These are phyloP conservation scores for Enteromius viviparus DNA, from an alignment of 2,797 vertebrate genomes.

Conservation along the genomic window DNA sequence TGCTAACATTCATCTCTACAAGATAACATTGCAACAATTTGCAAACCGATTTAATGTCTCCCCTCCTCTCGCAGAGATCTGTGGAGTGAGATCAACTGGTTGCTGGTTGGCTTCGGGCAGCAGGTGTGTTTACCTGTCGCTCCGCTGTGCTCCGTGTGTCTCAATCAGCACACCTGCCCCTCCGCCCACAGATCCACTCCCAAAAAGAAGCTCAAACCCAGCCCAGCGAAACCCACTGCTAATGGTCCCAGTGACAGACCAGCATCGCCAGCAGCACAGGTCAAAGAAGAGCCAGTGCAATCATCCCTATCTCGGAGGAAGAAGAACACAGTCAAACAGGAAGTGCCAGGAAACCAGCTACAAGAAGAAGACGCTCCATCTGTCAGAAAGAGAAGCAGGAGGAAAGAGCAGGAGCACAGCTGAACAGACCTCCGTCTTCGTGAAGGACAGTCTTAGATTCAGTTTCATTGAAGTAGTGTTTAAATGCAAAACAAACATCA, in stretches of 20 bases:
- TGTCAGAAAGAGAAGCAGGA: not conserved
- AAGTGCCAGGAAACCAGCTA: not conserved
- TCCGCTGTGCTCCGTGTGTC: conserved; percentile 87
- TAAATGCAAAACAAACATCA: not conserved
- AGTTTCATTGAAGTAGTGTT: not conserved
- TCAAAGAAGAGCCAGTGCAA: conserved; percentile 44
- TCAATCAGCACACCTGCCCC: conserved; percentile 87
- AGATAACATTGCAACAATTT: not conserved
- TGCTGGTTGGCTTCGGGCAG: conserved; percentile 96
- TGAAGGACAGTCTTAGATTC: not conserved
- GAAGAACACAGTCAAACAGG: not conserved
- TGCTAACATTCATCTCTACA: not conserved
- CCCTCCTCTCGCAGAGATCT: conserved; percentile 79
- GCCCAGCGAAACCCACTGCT: conserved; percentile 5
- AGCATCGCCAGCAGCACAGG: not conserved
- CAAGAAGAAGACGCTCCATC: not conserved
- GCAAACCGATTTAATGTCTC: not conserved
- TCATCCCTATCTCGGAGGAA: not conserved
- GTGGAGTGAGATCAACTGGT: conserved; percentile 94
- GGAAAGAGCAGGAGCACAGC: conserved; percentile 28
- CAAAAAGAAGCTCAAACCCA: conserved; percentile 65
- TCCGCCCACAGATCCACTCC: conserved; percentile 76
- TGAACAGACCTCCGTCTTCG: not conserved
- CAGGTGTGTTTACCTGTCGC: conserved; percentile 88
- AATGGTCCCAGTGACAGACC: not conserved